Conservation (phyloP, 2,113 vertebrate genomes). For the Corvus hawaiiensis region DNA sequence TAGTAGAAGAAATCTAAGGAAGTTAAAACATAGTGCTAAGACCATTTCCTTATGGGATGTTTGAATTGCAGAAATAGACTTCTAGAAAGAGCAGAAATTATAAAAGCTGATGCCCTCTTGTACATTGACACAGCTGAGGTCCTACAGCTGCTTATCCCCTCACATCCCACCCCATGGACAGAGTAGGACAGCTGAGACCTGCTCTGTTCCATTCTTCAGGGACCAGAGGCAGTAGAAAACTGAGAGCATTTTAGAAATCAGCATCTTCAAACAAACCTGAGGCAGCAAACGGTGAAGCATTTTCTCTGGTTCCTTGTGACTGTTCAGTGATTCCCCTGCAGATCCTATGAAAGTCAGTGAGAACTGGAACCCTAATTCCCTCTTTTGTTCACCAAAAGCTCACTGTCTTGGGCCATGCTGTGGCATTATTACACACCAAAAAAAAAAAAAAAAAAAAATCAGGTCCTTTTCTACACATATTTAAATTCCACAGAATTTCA, state of each 20-base stretch:
- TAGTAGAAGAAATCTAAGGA: neutral
- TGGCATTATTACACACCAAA: neutral
- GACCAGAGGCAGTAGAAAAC: neutral
- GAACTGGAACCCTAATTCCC: neutral
- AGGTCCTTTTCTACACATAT: neutral
- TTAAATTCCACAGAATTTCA: neutral
- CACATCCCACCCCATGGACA: accelerated
- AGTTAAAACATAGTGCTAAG: neutral
- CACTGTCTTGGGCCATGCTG: no score
- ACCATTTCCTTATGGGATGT: neutral
- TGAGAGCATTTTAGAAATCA: neutral
- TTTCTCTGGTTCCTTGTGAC: neutral
- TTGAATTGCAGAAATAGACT: neutral
- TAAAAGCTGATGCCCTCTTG: neutral
- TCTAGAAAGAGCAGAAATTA: neutral
- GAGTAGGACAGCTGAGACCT: neutral
- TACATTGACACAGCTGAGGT: neutral
- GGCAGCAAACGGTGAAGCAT: neutral
- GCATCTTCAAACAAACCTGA: neutral
- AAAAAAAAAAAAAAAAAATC: no score
- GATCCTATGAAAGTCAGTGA: neutral
- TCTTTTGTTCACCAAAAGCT: neutral
- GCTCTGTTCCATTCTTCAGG: neutral
- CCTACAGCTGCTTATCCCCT: accelerated
- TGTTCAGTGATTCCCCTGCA: neutral